phyloP scores from a whole-genome alignment of 2,113 vertebrate genomes.

The Ramphastos sulfuratus region DNA sequence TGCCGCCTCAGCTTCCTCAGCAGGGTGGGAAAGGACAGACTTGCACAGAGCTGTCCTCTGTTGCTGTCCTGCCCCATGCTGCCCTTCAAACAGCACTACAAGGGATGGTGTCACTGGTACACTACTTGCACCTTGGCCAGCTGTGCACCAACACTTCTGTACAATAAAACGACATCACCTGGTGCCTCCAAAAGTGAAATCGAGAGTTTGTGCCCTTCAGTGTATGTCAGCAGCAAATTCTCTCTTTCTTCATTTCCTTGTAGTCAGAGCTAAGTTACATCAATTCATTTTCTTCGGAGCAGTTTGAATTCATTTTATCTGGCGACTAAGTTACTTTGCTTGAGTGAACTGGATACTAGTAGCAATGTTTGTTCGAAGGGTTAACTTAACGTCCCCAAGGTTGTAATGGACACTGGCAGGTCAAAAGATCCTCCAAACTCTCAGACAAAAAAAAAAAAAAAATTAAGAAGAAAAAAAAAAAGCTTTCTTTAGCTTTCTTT shows the following conservation, averaged over 20 bases:
- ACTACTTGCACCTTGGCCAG: neutral
- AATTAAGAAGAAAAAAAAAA: neutral
- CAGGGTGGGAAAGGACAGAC: neutral
- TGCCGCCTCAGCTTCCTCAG: neutral
- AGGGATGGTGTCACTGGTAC: fast-evolving
- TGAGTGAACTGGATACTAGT: neutral
- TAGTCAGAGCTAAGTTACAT: neutral
- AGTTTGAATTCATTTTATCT: slow-evolving; percentile 49
- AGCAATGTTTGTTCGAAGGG: slow-evolving; percentile 44
- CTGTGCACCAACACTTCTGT: neutral
- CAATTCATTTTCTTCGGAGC: neutral
- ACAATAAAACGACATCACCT: neutral
- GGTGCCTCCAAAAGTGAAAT: neutral
- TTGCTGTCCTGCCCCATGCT: neutral
- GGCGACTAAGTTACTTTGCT: slow-evolving; percentile 33
- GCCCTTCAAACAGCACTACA: neutral
- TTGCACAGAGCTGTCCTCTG: neutral
- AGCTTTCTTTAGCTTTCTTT: neutral
- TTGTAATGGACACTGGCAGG: neutral
- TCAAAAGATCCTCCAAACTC: slow-evolving; percentile 45
- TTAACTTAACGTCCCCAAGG: slow-evolving; percentile 56
- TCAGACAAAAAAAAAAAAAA: neutral
- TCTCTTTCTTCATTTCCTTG: neutral
- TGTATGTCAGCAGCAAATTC: neutral
- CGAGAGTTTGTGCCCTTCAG: neutral